Conservation (phyloP, 2,113 vertebrate genomes). For the pig (Sus scrofa) region T2T-Sscrofa CM000826.6:147801001-147801500, state of each 20-base stretch:
- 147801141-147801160: neutral
- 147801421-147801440: neutral
- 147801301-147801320: neutral
- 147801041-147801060: too few relatives aligned
- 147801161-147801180: neutral
- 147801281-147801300: neutral
- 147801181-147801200: neutral
- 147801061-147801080: too few relatives aligned
- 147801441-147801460: neutral
- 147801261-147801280: neutral
- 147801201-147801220: neutral
- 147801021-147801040: too few relatives aligned
- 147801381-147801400: neutral
- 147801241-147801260: neutral
- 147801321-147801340: neutral
- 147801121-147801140: neutral
- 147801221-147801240: neutral
- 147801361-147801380: neutral
- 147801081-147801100: too few relatives aligned
- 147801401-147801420: neutral
- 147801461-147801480: neutral
- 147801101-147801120: neutral
- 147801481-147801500: neutral
- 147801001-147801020: too few relatives aligned
- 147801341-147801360: neutral